Conservation (phyloP, 1,140 invertebrate genomes). For the Drosophila micromelanica region DNA sequence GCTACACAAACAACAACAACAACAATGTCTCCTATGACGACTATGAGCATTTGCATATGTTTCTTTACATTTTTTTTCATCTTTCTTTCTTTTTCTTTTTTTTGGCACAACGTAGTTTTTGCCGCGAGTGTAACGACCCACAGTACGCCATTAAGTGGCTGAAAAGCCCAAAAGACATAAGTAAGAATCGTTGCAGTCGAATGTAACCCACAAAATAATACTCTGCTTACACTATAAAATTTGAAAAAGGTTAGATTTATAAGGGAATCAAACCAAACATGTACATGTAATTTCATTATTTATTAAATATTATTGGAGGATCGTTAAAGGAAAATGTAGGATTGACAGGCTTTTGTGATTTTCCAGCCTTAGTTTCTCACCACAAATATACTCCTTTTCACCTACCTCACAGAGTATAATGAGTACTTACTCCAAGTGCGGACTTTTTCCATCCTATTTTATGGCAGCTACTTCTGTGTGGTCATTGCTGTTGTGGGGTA, state of each 20-base stretch:
- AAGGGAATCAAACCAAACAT: no score
- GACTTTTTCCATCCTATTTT: slow-evolving; percentile 18
- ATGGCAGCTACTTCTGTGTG: slow-evolving; percentile 56
- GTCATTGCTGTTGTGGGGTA: slow-evolving; percentile 28
- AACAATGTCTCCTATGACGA: slow-evolving; percentile 31
- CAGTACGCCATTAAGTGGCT: slow-evolving; percentile 45
- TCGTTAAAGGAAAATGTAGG: no score
- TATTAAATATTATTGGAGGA: no score
- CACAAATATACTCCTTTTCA: neutral
- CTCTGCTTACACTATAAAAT: neutral
- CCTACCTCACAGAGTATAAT: neutral
- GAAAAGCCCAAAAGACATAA: slow-evolving; percentile 8
- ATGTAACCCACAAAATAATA: neutral
- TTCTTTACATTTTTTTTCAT: slow-evolving; percentile 9
- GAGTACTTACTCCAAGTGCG: slow-evolving; percentile 14
- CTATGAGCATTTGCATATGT: slow-evolving; percentile 66
- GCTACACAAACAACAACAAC: slow-evolving; percentile 7
- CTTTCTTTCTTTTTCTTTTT: slow-evolving; percentile 8
- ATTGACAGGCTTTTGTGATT: no score
- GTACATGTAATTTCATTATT: no score
- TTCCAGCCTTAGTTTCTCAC: no score
- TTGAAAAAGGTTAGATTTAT: no score
- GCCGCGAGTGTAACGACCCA: slow-evolving; percentile 68
- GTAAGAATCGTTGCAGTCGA: neutral
- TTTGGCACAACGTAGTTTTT: slow-evolving; percentile 36